Conservation (phyloP, 1,140 invertebrate genomes). For the Pseudomyrmex dendroicus region DNA sequence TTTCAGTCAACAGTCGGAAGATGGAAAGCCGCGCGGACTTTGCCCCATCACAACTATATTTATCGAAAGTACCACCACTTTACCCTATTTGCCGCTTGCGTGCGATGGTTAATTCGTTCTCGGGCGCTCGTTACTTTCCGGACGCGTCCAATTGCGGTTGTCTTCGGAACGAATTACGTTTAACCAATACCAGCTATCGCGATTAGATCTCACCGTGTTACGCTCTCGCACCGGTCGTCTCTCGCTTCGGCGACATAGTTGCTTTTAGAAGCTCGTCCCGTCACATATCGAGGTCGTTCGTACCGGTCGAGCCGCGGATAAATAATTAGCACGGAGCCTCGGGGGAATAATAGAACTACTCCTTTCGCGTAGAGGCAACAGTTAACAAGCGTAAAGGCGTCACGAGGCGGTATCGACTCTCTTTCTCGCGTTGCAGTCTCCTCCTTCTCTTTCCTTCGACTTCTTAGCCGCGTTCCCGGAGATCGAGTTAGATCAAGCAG, state of each 20-base stretch:
- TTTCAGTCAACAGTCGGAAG: slow-evolving; percentile 18
- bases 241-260: slow-evolving; percentile 25
- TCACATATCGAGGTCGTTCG: slow-evolving; percentile 48
- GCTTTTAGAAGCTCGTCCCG: slow-evolving; percentile 29
- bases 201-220: slow-evolving; percentile 53
- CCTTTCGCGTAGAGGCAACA: slow-evolving; percentile 14
- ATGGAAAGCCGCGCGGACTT: slow-evolving; percentile 1
- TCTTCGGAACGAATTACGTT: slow-evolving; percentile 53
- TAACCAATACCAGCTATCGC: slow-evolving; percentile 43
- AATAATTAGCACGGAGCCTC: slow-evolving; percentile 67
- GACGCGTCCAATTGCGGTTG: slow-evolving; percentile 56
- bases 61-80: slow-evolving; percentile 32
- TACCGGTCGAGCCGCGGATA: slow-evolving; percentile 58
- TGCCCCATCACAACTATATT: slow-evolving; percentile 31
- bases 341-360: slow-evolving; percentile 52
- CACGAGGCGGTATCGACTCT: slow-evolving; percentile 25
- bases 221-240: slow-evolving; percentile 20
- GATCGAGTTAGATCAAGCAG: slow-evolving; percentile 63
- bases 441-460: slow-evolving; percentile 51
- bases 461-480: slow-evolving; percentile 68
- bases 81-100: slow-evolving; percentile 25
- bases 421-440: slow-evolving; percentile 15
- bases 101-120: slow-evolving; percentile 44
- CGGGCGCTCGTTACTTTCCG: slow-evolving; percentile 53
- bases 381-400: slow-evolving; percentile 73